Conservation (phyloP, 2,888 invertebrate genomes). For the Cantharis nigra region DNA sequence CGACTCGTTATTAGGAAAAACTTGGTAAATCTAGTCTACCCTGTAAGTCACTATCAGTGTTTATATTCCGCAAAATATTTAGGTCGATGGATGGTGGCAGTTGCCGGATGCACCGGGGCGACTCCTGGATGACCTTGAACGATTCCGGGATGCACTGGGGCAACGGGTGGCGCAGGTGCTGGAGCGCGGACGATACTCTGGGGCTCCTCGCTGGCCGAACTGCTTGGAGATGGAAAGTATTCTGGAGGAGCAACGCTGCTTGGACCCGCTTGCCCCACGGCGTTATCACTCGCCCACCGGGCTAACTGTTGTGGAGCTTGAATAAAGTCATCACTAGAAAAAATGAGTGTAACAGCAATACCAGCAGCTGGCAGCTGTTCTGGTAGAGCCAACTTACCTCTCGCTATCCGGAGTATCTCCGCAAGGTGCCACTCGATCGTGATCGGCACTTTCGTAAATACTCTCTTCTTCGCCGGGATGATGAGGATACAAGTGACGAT, state of each 20-base stretch:
- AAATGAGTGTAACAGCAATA: slow-evolving; percentile 79
- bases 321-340: slow-evolving; percentile 97
- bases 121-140: slow-evolving; percentile 34
- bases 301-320: slow-evolving; percentile 96
- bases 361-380: slow-evolving; percentile 47
- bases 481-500: slow-evolving; percentile 50
- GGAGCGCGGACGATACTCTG: slow-evolving; percentile 61
- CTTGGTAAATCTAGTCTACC: slow-evolving; percentile 39
- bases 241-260: slow-evolving; percentile 59
- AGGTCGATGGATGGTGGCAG: slow-evolving; percentile 62
- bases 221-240: slow-evolving; percentile 64
- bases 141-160: slow-evolving; percentile 47
- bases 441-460: slow-evolving; percentile 85
- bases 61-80: slow-evolving; percentile 76
- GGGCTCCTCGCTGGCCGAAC: slow-evolving; percentile 60
- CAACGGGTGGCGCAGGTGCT: slow-evolving; percentile 53
- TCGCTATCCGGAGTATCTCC: slow-evolving; percentile 87
- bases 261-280: slow-evolving; percentile 56
- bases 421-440: slow-evolving; percentile 68
- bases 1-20: slow-evolving; percentile 19
- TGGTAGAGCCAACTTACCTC: slow-evolving; percentile 63
- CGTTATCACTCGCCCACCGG: slow-evolving; percentile 92
- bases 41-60: slow-evolving; percentile 66
- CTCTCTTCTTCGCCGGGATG: slow-evolving; percentile 74
- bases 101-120: slow-evolving; percentile 49